These are phyloP conservation scores for Pterostichus madidus DNA, from an alignment of 2,888 invertebrate species.

Conservation along the genomic window DNA sequence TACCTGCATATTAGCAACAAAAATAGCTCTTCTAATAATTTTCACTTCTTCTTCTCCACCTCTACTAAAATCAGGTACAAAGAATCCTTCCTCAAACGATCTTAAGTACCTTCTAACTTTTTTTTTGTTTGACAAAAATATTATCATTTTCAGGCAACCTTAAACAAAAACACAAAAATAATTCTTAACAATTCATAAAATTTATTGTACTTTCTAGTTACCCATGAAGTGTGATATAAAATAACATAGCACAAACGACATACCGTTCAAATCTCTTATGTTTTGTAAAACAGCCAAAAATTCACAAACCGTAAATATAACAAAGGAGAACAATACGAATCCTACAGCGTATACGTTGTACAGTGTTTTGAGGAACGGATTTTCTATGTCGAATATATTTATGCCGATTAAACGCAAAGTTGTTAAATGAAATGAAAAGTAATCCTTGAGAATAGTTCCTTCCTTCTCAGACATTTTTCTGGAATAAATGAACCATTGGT, in stretches of 20 bases:
- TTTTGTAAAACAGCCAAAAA: constrained; percentile 5
- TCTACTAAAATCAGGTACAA: constrained; percentile 54
- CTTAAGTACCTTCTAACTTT: constrained; percentile 44
- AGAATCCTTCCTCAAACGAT: constrained; percentile 58
- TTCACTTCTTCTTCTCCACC: constrained; percentile 47
- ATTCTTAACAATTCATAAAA: neutral
- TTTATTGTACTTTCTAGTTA: neutral
- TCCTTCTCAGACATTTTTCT: neutral
- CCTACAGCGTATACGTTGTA: constrained; percentile 54
- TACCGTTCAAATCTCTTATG: constrained; percentile 24
- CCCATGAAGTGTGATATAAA: constrained; percentile 58
- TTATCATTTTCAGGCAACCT: constrained; percentile 55
- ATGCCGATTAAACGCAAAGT: constrained; percentile 51
- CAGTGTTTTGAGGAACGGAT: constrained; percentile 34
- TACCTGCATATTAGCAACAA: constrained; percentile 55
- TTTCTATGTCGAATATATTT: constrained; percentile 59
- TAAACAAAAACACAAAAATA: constrained; percentile 27
- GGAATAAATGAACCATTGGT: neutral
- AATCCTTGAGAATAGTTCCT: constrained; percentile 44
- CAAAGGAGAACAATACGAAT: constrained; percentile 30
- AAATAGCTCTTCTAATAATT: constrained; percentile 57
- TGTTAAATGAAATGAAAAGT: constrained; percentile 57
- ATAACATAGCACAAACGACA: constrained; percentile 49
- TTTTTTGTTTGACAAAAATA: constrained; percentile 53
- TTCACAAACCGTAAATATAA: constrained; percentile 37